Evolutionary conservation across 2,797 vertebrate species (phyloP).

Genomic region (Acipenser ruthenus): DNA sequence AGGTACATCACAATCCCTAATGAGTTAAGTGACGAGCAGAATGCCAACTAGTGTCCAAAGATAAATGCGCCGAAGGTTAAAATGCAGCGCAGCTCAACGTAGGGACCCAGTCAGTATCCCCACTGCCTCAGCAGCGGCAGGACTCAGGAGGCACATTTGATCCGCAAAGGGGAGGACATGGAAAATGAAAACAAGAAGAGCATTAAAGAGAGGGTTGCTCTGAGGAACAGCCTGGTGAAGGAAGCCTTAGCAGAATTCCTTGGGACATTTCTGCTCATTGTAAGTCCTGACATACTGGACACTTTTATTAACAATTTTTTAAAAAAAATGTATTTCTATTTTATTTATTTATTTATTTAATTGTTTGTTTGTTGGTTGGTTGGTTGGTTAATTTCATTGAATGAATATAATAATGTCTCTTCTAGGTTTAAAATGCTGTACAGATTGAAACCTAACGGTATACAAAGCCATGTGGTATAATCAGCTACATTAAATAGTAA

Average conservation of each 20-base stretch:
- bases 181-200: conserved; percentile 52
- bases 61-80: conserved; percentile 45
- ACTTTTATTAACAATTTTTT: no score
- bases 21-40: conserved; percentile 9
- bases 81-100: conserved; percentile 22
- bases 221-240: conserved; percentile 73
- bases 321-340: no score
- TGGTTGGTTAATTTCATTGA: no score
- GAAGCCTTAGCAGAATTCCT: conserved; percentile 88
- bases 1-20: no score
- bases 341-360: no score
- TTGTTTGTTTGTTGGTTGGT: no score
- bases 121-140: conserved; percentile 40
- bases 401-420: no score
- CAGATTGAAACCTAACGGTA: no score
- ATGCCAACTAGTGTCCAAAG: conserved; percentile 19
- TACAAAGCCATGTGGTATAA: no score
- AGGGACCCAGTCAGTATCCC: conserved; percentile 7
- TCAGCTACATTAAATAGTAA: no score
- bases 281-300: conserved; percentile 63
- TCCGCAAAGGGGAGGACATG: conserved; percentile 43
- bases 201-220: conserved; percentile 65
- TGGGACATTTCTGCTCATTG: conserved; percentile 85
- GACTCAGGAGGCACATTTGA: conserved; percentile 34
- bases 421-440: no score